Evolutionary conservation across 2,113 vertebrate genomes (phyloP), one percentile per base, ranked within the genome.

Genomic region (Tragulus kanchil): DNA sequence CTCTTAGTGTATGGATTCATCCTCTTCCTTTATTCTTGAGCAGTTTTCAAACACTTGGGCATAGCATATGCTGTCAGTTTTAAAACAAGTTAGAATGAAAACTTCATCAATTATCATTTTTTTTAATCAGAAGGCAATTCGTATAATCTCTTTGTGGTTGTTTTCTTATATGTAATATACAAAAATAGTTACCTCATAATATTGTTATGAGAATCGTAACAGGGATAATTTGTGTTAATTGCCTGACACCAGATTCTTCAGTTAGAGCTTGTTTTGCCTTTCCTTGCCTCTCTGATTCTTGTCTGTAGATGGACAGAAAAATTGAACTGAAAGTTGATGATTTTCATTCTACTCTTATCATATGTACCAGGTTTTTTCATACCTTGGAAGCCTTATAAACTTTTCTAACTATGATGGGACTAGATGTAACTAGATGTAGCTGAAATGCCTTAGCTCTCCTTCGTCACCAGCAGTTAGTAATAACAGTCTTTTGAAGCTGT

Each of bases 271-370:
- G 3, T 45, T 90, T 77, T 73, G 31, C 54, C 52, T 15, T 59
- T 90, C 6, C 13, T 61, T 94, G 6, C 14, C 11, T 26, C 31
- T 82, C 58, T 48, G 19, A 36, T 54, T 67, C 28, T 92, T 97
- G 16, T 52, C 56, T 50, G 4, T 89, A 92, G 10, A 90, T n/a
- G 75, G 26, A 69, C 21, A 85, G 54, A 82, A 73, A 79, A 81
- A 14, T 45, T 87, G 36, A 67, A 85, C 11, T 90, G 64, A 52
- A 82, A 25, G 31, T 71, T 94, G n/a, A 6, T 94, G 28, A 28
- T 62, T 95, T 94, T 94, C 54, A 26, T 95, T 96, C 5, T 85
- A 42, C 28, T 90, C 13, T 31, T 94, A 6, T 89, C 92, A 8
- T 88, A 81, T 81, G 73, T 75, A 59, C 28, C 2, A 28, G 25